Evolutionary conservation across 2,113 vertebrate species (phyloP), one percentile per base, ranked within the genome.

Genomic region (Mesoclemmys tuberculata): DNA sequence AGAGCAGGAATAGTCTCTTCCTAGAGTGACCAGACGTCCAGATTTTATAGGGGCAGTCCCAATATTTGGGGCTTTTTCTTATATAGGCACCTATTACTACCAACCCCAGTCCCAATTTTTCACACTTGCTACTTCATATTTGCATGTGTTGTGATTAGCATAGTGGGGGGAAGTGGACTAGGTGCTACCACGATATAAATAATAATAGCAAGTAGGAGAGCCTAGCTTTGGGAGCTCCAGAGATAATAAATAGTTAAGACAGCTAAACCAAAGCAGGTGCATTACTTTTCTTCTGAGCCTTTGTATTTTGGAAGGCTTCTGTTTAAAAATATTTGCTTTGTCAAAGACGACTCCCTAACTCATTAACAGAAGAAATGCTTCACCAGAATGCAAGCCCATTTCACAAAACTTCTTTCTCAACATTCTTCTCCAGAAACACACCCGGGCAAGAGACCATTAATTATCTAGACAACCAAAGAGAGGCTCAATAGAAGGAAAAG

Each of bases 361-460:
- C 78, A n/a, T 29, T 11, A 51, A 49, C 7, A 35, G 79, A 80
- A 24, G 52, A 56, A 52, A 26, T 5, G 13, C 22, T 29, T 24
- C 13, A 13, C 22, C 8, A 16, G 22, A 55, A 24, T 4, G 4
- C 80, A 38, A 16, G 24, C 38, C 19, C 0, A 0, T 29, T 90
- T 75, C 22, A 13, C 26, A 82, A 29, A 52, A 38, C 22, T 2
- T 22, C 52, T 46, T 90, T 86, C 71, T 38, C 54, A 82, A 87
- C 96, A 91, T 77, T 92, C 90, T 2, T 41, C 87, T 2, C n/a
- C 89, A 94, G 12, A 46, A 87, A 52, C 56, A 85, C 31, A 74
- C 90, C 27, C 41, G 61, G 80, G 80, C 90, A 83, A n/a, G 41
- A 90, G 75, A 7, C 41, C 90, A 56, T 31, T 87, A 92, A 85